Conservation (phyloP, 2,797 vertebrate species). For the Alca torda region DNA sequence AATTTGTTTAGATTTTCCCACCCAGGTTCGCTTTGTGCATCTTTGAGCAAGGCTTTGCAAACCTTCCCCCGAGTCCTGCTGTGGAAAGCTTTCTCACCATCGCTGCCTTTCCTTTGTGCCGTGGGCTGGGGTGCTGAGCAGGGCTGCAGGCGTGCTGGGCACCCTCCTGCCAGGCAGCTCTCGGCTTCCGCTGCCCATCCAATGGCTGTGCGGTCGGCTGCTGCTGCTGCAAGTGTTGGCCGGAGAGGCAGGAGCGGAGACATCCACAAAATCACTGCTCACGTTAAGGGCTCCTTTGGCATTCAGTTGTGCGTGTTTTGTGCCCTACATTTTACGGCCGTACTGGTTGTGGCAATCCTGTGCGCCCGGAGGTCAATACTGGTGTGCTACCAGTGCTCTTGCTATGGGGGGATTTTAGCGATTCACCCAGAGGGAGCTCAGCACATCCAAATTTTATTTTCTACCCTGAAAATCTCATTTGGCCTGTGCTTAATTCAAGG, state of each 20-base stretch:
- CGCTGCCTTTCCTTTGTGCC: background rate
- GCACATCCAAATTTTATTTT: background rate
- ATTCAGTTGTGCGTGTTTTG: too few species aligned
- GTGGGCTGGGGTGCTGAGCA: background rate
- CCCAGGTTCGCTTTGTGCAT: background rate
- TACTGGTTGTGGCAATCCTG: too few species aligned
- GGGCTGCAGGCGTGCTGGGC: background rate
- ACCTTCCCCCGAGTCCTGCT: background rate
- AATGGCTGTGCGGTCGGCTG: fast-evolving
- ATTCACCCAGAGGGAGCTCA: background rate
- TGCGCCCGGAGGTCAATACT: fast-evolving
- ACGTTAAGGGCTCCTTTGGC: background rate
- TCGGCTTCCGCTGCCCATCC: background rate
- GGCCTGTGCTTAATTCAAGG: background rate
- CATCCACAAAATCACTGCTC: fast-evolving
- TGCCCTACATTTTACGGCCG: fast-evolving
- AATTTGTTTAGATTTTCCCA: background rate
- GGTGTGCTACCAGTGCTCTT: background rate
- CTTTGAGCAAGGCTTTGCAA: background rate
- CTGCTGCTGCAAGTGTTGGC: background rate
- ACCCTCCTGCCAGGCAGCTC: background rate
- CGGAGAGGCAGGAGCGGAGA: background rate
- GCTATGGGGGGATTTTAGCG: background rate
- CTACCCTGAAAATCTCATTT: background rate
- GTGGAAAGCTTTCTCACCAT: background rate